These are phyloP conservation scores for Gobius niger DNA, from an alignment of 2,113 vertebrate genomes.

Conservation along the genomic window DNA sequence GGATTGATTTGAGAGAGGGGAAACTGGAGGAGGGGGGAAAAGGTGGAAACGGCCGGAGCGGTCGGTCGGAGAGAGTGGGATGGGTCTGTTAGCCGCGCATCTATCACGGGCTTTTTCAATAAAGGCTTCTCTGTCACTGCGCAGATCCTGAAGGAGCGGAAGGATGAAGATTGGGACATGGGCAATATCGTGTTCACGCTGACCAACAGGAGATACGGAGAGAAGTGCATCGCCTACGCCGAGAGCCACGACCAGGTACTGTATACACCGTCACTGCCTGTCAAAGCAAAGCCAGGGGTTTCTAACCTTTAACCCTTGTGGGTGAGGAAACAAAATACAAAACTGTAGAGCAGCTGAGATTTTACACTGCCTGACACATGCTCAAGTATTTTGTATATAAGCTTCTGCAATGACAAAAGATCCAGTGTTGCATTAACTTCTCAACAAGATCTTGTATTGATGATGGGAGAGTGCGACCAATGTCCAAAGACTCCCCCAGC, in stretches of 20 bases:
- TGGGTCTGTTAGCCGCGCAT: conserved; percentile 55
- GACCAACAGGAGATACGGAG: conserved; percentile 88
- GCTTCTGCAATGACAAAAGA: too few relatives aligned
- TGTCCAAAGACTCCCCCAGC: too few relatives aligned
- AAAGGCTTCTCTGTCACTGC: conserved; percentile 54
- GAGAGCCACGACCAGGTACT: conserved; percentile 96
- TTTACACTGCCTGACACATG: too few relatives aligned
- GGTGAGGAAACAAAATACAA: too few relatives aligned
- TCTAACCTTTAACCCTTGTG: too few relatives aligned
- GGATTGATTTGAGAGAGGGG: conserved; percentile 71
- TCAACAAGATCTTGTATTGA: too few relatives aligned
- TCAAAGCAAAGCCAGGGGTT: too few relatives aligned
- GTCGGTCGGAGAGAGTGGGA: conserved; percentile 54
- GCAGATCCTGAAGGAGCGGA: conserved; percentile 93
- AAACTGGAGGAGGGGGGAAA: conserved; percentile 40
- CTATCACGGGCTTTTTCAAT: conserved; percentile 63
- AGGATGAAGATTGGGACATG: conserved; percentile 97
- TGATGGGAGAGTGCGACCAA: too few relatives aligned
- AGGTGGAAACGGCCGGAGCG: conserved; percentile 42
- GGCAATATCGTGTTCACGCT: conserved; percentile 90
- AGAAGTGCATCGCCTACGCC: conserved; percentile 93
- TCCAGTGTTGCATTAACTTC: too few relatives aligned
- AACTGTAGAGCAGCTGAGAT: too few relatives aligned
- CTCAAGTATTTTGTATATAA: too few relatives aligned
- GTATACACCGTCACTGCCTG: too few relatives aligned